Evolutionary conservation across 2,113 vertebrate species (phyloP).

Genomic region (Bombycilla garrulus): DNA sequence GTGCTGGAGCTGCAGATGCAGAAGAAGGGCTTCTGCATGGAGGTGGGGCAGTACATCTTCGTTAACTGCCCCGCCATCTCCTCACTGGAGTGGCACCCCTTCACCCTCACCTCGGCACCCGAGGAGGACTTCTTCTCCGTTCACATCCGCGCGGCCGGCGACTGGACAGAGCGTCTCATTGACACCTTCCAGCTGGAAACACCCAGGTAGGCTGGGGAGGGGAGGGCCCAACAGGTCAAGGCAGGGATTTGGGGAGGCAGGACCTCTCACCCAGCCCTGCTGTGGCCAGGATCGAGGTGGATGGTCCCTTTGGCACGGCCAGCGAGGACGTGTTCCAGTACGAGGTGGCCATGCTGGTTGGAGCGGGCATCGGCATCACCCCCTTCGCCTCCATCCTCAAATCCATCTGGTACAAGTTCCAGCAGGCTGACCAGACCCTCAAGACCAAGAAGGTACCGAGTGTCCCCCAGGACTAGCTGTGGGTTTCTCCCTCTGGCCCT

Average conservation of each 20-base stretch:
- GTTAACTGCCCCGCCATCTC: conserved; percentile 88
- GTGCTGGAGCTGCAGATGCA: conserved; percentile 91
- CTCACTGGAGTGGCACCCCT: conserved; percentile 90
- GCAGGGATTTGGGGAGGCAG: not conserved
- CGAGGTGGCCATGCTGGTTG: conserved; percentile 89
- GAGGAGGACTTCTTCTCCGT: conserved; percentile 90
- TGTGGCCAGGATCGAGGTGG: conserved; percentile 81
- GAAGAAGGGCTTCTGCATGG: conserved; percentile 87
- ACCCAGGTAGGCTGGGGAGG: conserved; percentile 75
- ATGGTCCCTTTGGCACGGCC: conserved; percentile 90
- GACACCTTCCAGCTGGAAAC: conserved; percentile 61
- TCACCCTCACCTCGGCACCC: conserved; percentile 90
- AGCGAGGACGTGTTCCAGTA: conserved; percentile 92
- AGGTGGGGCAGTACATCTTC: conserved; percentile 91
- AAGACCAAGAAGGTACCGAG: conserved; percentile 82
- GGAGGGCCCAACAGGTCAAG: not conserved
- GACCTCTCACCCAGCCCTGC: not conserved
- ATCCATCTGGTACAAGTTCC: conserved; percentile 93
- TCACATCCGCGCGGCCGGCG: conserved; percentile 83
- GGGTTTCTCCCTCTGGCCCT: not conserved
- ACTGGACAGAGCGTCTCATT: conserved; percentile 88
- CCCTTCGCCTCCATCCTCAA: conserved; percentile 93
- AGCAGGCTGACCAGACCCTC: conserved; percentile 79
- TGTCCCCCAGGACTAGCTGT: fast-evolving
- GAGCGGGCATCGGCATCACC: conserved; percentile 88